Evolutionary conservation across 2,113 vertebrate genomes (phyloP), one percentile per base, ranked within the genome.

Genomic region (Oryzias curvinotus): DNA sequence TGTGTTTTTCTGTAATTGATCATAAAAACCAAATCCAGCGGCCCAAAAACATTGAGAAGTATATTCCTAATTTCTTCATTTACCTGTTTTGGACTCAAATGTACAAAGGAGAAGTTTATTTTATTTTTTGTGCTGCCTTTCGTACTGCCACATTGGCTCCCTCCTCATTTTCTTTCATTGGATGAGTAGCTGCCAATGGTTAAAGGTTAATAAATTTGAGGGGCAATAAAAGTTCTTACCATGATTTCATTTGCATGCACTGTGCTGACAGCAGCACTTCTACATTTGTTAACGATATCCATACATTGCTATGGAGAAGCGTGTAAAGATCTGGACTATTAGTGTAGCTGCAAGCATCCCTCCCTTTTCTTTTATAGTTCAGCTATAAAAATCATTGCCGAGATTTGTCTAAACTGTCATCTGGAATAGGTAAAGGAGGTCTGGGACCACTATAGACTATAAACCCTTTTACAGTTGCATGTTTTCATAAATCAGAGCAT

Each of bases 211-310:
- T 65, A 75, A n/a, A 73, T 80, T 78, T 71, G 50, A 30, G 44
- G 7, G 62, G 68, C 71, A 74, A 80, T 78, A 76, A 62, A 55
- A 73, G 71, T 67, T 65, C 42, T 59, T 63, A 49, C 49, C 52
- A 62, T 77, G 81, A 71, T 62, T 77, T 57, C 62, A 84, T 83
- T 82, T 73, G 71, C 67, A 72, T 83, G 62, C 80, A 70, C 64
- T 64, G 56, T 81, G 77, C 85, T 82, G 80, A 77, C 76, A 70
- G 70, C 70, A 85, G 78, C 78, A 77, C 68, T 65, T 73, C 62
- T 78, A 68, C 60, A 61, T 66, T 71, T 84, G 72, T 76, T 76
- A 78, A 80, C 71, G 78, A 68, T 73, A 67, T 68, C 53, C 63
- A 76, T 45, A 65, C 19, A 65, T 17, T 63, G 14, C 47, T 19